phyloP scores from a whole-genome alignment of 2,888 invertebrate species.

The Nematopogon swammerdamellus region DNA sequence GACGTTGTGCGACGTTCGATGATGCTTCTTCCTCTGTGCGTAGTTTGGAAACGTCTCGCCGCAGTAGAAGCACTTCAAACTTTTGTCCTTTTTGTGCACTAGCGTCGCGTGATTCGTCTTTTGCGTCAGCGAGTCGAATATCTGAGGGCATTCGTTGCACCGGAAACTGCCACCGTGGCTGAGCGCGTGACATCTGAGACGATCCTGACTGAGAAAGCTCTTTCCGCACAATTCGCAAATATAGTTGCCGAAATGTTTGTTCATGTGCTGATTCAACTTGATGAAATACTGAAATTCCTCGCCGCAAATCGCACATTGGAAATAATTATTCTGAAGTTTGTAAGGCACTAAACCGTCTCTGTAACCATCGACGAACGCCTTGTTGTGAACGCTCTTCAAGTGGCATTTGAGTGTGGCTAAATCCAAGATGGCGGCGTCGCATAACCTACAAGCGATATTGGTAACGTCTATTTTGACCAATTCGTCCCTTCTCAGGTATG shows the following conservation, averaged over 20 bases:
- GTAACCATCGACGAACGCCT: conserved; percentile 21
- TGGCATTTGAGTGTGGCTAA: conserved; percentile 24
- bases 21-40: conserved; percentile 27
- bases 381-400: conserved; percentile 22
- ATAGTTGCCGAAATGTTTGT: conserved; percentile 33
- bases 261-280: conserved; percentile 45
- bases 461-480: conserved; percentile 42
- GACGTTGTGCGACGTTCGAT: conserved; percentile 22
- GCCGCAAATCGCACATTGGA: conserved; percentile 31
- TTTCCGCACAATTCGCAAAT: conserved; percentile 42
- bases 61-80: conserved; percentile 31
- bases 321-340: conserved; percentile 20
- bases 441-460: conserved; percentile 22
- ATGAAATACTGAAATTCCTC: conserved; percentile 35
- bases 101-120: conserved; percentile 26
- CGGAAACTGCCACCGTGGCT: conserved; percentile 29
- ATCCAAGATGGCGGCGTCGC: conserved; percentile 17
- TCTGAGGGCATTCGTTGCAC: conserved; percentile 26
- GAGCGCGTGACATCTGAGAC: conserved; percentile 29
- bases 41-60: conserved; percentile 30
- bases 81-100: conserved; percentile 25
- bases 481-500: conserved; percentile 33
- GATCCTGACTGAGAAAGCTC: conserved; percentile 32
- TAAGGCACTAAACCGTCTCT: conserved; percentile 37
- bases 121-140: conserved; percentile 28